Conservation (phyloP, 2,797 vertebrate species). For the Muraenolepis orangiensis region DNA sequence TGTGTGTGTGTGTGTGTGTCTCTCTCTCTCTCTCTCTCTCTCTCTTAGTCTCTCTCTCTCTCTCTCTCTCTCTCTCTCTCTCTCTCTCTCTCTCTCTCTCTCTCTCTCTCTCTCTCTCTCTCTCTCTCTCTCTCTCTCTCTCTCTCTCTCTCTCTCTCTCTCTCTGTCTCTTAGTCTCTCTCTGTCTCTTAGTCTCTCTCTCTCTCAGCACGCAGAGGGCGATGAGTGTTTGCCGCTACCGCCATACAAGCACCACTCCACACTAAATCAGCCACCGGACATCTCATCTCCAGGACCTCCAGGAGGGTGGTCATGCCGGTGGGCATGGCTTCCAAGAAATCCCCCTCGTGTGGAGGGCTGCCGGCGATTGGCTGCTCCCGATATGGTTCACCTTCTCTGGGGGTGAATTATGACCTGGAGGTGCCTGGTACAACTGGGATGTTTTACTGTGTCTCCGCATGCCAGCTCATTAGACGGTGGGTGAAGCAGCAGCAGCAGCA, state of each 20-base stretch:
- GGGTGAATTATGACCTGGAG: neutral
- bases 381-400: conserved; percentile 2
- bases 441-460: neutral
- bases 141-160: neutral
- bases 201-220: neutral
- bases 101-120: neutral
- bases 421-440: neutral
- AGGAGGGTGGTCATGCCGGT: no score
- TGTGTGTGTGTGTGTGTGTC: no score
- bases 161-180: neutral
- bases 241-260: neutral
- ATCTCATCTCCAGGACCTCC: no score
- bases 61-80: neutral
- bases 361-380: neutral
- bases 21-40: neutral
- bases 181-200: no score
- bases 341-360: neutral
- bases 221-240: neutral
- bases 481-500: no score
- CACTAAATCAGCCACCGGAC: neutral
- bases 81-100: neutral
- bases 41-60: neutral
- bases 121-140: neutral
- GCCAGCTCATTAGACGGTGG: neutral
- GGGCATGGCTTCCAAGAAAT: neutral